Conservation (phyloP, 2,888 invertebrate species). For the Homarus gammarus region DNA sequence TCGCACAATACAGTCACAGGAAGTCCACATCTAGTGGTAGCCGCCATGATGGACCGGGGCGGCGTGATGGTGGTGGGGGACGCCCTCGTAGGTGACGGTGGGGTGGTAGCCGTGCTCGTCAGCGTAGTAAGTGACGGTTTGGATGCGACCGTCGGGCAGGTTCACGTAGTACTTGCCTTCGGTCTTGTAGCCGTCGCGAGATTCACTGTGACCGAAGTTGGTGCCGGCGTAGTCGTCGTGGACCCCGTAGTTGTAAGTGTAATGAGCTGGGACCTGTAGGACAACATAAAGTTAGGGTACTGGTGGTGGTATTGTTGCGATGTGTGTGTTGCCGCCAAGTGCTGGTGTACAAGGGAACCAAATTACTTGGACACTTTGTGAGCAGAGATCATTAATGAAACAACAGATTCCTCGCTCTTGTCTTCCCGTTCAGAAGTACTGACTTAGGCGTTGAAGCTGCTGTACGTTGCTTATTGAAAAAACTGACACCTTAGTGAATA, state of each 20-base stretch:
- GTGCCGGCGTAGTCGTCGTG: background rate
- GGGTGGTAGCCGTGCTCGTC: conserved; percentile 57
- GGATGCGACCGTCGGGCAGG: conserved; percentile 52
- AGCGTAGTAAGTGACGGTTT: conserved; percentile 53
- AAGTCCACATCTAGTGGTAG: background rate
- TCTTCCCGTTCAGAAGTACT: too few relatives aligned
- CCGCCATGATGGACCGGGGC: background rate
- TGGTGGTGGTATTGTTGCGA: background rate
- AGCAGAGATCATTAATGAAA: background rate
- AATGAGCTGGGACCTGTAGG: background rate
- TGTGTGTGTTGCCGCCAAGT: background rate
- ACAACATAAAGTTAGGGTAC: background rate
- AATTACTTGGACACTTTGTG: background rate
- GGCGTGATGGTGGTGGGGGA: background rate
- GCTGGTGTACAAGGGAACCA: background rate
- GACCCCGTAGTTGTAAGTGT: background rate
- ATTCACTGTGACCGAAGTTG: conserved; percentile 50
- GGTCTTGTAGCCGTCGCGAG: conserved; percentile 40
- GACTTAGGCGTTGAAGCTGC: too few relatives aligned
- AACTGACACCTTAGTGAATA: too few relatives aligned
- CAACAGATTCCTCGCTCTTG: background rate
- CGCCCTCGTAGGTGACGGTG: conserved; percentile 19
- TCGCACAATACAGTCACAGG: too few relatives aligned
- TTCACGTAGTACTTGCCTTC: conserved; percentile 46
- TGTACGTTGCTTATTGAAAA: too few relatives aligned